These are phyloP conservation scores for Drosophila aldrichi DNA, from an alignment of 2,888 invertebrate species.

Conservation along the genomic window DNA sequence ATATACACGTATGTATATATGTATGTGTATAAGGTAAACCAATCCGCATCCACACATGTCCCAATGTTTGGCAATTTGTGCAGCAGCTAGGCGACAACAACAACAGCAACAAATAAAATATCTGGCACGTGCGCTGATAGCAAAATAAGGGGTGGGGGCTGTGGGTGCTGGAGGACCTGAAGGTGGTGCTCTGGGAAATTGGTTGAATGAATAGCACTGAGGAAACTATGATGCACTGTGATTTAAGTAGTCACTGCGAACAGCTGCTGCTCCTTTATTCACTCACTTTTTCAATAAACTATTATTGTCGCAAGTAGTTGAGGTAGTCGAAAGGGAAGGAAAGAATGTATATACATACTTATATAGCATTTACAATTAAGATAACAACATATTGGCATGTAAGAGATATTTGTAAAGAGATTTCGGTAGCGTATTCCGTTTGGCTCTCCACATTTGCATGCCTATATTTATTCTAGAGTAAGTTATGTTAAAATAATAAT, in stretches of 20 bases:
- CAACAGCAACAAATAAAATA: constrained; percentile 56
- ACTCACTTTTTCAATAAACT: background rate
- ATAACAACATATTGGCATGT: too few relatives aligned
- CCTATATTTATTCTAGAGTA: too few relatives aligned
- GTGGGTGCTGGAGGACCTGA: background rate
- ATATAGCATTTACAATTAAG: too few relatives aligned
- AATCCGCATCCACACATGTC: constrained; percentile 62
- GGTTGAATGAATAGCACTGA: constrained; percentile 13
- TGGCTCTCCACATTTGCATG: too few relatives aligned
- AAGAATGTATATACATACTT: too few relatives aligned
- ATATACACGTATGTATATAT: constrained; percentile 12
- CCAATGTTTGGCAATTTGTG: constrained; percentile 77
- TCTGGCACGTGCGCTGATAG: constrained; percentile 49
- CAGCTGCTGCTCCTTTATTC: background rate
- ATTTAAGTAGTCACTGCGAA: constrained; percentile 26
- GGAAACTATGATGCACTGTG: constrained; percentile 35
- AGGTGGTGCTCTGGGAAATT: constrained; percentile 1
- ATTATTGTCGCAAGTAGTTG: background rate
- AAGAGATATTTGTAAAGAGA: too few relatives aligned
- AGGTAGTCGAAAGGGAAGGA: too few relatives aligned
- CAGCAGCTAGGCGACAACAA: constrained; percentile 63
- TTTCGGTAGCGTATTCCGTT: too few relatives aligned
- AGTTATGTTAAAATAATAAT: too few relatives aligned
- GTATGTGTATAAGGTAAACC: constrained; percentile 55
- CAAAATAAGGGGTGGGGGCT: constrained; percentile 34